These are phyloP conservation scores for Porphyrio hochstetteri DNA, from an alignment of 2,113 vertebrate genomes.

Conservation along the genomic window DNA sequence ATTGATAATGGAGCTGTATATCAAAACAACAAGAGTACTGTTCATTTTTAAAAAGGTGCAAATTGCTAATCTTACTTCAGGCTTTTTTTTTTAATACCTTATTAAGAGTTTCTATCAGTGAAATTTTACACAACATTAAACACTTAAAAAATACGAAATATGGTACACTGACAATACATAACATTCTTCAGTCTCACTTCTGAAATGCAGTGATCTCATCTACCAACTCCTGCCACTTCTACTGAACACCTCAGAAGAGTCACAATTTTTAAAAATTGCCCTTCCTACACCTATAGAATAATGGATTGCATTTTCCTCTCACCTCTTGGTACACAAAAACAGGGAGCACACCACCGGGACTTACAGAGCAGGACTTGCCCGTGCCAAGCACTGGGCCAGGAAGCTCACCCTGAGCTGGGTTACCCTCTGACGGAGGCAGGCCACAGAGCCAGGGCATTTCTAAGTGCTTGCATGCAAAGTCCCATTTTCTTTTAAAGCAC, in stretches of 20 bases:
- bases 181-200: background rate
- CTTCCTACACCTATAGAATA: background rate
- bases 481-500: background rate
- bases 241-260: background rate
- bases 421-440: background rate
- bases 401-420: background rate
- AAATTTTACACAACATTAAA: constrained; percentile 65
- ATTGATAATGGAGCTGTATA: constrained; percentile 65
- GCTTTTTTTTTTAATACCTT: constrained; percentile 57
- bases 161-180: background rate
- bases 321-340: background rate
- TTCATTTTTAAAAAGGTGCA: constrained; percentile 74
- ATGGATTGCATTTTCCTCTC: background rate
- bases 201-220: background rate
- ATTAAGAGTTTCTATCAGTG: constrained; percentile 42
- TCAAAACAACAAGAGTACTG: constrained; percentile 73
- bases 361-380: background rate
- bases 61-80: constrained; percentile 73
- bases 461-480: background rate
- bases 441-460: background rate
- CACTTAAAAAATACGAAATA: constrained; percentile 43
- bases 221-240: background rate
- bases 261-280: background rate
- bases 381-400: background rate
- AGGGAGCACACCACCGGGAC: background rate